A percentile compares a stretch with the other conserved stretches of the same genome.
Conservation (phyloP, 2,888 invertebrate genomes). For the Sphinx pinastri region DNA sequence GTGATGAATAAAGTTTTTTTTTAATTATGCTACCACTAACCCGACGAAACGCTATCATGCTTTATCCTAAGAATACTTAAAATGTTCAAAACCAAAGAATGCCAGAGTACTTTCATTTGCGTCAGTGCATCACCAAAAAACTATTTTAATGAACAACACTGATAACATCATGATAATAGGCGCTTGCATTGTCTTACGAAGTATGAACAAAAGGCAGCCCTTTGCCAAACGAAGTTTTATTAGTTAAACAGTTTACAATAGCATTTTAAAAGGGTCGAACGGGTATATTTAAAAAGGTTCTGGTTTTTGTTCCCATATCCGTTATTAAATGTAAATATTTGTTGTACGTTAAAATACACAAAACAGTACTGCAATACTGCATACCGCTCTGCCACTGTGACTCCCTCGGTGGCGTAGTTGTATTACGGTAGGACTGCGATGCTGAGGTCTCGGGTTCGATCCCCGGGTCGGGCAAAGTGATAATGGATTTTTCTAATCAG, state of each 20-base stretch:
- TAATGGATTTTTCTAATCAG: too few species aligned
- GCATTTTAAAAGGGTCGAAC: not conserved
- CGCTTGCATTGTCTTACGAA: conserved; percentile 16
- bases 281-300: not conserved
- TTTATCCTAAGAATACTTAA: too few species aligned
- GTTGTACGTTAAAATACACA: not conserved
- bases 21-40: too few species aligned
- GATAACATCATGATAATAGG: conserved; percentile 3
- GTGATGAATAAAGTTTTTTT: too few species aligned
- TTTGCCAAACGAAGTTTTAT: conserved; percentile 22
- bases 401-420: too few species aligned
- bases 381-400: too few species aligned
- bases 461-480: too few species aligned
- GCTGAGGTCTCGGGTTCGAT: too few species aligned
- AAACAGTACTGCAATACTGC: too few species aligned
- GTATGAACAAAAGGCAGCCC: conserved; percentile 24
- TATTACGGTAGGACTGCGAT: too few species aligned
- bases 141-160: conserved; percentile 18
- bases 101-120: not conserved
- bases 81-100: not conserved
- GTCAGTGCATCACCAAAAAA: conserved; percentile 20
- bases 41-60: too few species aligned
- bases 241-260: conserved; percentile 12
- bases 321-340: conserved; percentile 4
- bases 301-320: not conserved